phyloP scores from a whole-genome alignment of 2,113 vertebrate genomes.

The Stercorarius parasiticus region DNA sequence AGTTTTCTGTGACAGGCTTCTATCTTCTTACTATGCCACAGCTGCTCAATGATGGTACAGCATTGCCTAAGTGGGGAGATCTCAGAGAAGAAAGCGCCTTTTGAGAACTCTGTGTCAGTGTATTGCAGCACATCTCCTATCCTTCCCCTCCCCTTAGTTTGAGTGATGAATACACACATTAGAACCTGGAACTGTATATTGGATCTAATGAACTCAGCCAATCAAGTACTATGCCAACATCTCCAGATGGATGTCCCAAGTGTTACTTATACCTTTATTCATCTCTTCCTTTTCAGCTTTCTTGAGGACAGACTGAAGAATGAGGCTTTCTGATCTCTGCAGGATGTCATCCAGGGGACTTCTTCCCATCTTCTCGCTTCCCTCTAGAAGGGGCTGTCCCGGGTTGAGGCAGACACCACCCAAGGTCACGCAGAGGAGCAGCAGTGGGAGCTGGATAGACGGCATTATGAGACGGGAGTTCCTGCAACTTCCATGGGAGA shows the following conservation, averaged over 20 bases:
- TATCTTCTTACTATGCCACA: background rate
- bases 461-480: slow-evolving; percentile 72
- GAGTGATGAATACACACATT: background rate
- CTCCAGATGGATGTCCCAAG: background rate
- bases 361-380: slow-evolving; percentile 57
- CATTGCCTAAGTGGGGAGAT: background rate
- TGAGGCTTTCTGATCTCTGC: slow-evolving; percentile 76
- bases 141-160: background rate
- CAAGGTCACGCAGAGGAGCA: slow-evolving; percentile 73
- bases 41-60: background rate
- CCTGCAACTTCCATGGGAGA: background rate
- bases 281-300: slow-evolving; percentile 74
- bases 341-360: slow-evolving; percentile 73
- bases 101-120: background rate
- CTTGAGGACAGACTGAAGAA: slow-evolving; percentile 78
- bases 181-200: background rate
- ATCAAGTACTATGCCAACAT: background rate
- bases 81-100: background rate
- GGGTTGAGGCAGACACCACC: slow-evolving; percentile 63
- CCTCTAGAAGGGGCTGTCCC: slow-evolving; percentile 68
- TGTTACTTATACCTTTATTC: slow-evolving; percentile 72
- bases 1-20: background rate
- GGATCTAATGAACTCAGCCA: background rate
- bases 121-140: background rate
- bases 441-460: slow-evolving; percentile 71